phyloP scores from a whole-genome alignment of 2,113 vertebrate genomes.

The Dromaius novaehollandiae region DNA sequence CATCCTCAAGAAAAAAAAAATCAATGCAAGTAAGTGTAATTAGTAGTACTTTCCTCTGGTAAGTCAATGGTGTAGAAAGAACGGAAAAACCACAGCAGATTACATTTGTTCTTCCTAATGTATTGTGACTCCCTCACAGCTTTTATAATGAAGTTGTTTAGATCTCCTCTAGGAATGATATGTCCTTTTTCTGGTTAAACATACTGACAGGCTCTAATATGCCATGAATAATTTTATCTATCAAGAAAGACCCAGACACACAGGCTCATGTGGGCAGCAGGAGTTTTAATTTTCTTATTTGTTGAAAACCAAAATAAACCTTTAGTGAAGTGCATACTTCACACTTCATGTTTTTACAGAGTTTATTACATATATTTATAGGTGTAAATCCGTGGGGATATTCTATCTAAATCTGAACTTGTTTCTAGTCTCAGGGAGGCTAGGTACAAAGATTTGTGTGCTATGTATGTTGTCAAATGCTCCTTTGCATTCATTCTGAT shows the following conservation, averaged over 20 bases:
- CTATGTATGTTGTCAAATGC: not conserved
- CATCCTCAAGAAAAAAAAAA: conserved; percentile 61
- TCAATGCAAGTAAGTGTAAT: conserved; percentile 72
- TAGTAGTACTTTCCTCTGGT: conserved; percentile 52
- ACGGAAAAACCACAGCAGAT: not conserved
- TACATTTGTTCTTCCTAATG: not conserved
- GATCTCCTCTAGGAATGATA: not conserved
- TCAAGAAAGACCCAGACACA: not conserved
- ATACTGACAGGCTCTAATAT: conserved; percentile 21
- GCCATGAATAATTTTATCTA: conserved; percentile 34
- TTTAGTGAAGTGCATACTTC: conserved; percentile 54
- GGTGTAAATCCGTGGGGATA: conserved; percentile 34
- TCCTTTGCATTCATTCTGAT: conserved; percentile 34
- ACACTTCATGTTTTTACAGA: conserved; percentile 1
- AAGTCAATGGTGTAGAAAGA: conserved; percentile 14
- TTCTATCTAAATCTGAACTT: not conserved
- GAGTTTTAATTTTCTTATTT: conserved; percentile 55
- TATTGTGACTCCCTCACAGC: not conserved
- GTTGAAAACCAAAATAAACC: conserved; percentile 41
- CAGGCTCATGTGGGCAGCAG: conserved; percentile 4
- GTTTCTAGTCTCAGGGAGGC: not conserved
- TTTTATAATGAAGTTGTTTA: conserved; percentile 45
- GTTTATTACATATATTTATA: conserved; percentile 15
- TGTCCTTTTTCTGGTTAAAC: not conserved
- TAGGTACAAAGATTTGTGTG: not conserved